Evolutionary conservation across 2,888 invertebrate species (phyloP), one percentile per base, ranked within the genome.

Genomic region (Chaitophorus viminalis): DNA sequence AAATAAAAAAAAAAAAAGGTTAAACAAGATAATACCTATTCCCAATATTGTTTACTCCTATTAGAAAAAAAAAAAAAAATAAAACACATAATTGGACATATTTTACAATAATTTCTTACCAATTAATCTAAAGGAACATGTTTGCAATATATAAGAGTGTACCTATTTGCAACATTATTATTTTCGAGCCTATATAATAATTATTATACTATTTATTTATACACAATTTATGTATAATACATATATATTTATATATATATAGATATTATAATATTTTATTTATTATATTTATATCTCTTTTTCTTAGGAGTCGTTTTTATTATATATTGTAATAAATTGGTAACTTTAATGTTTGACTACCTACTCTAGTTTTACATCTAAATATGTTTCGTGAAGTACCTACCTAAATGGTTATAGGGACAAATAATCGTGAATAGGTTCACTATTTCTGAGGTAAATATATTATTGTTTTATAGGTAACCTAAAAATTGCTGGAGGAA

Each of bases 81-180:
- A n/a, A n/a, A n/a, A n/a, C n/a, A 87, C 76, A 36, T 68, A 21
- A 75, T 39, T 87, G 78, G 79, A 87, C 79, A 87, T 74, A 87
- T 81, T 87, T 81, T 87, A 87, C 87, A 87, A 86, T 79, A 86
- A 31, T 76, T 81, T 87, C 87, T 87, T 87, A 87, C 60, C 81
- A 87, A 81, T 81, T 87, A 87, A 79, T 81, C 87, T 87, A 87
- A 87, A 87, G 87, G 87, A 87, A 87, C 87, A 87, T 87, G 74
- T 81, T 87, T 81, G 87, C 39, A 87, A 81, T 74, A 86, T 79
- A 74, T 82, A 52, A 77, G 85, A 78, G 85, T 78, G 78, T 72
- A 78, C 54, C 54, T 36, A 78, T 77, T 85, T 85, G 77, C 85
- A 85, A 77, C 77, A 70, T 85, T 52, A 75, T 60, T 76, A 68